phyloP scores from a whole-genome alignment of 1,140 invertebrate species.

The Drosophila melanogaster region Release_6_plus_ISO1_MT NT_037436.4:16752001-16752500 shows the following conservation, averaged over 20 bases:
- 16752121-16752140: conserved; percentile 81
- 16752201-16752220: conserved; percentile 52
- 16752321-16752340: conserved; percentile 43
- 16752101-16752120: conserved; percentile 62
- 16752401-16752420: conserved; percentile 76
- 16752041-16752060: conserved; percentile 36
- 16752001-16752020: conserved; percentile 45
- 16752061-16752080: conserved; percentile 13
- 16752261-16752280: conserved; percentile 4
- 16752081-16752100: conserved; percentile 24
- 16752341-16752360: conserved; percentile 41
- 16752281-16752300: conserved; percentile 5
- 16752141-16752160: conserved; percentile 54
- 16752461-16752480: conserved; percentile 7
- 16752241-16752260: conserved; percentile 20
- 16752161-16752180: conserved; percentile 13
- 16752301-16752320: conserved; percentile 32
- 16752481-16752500: conserved; percentile 28
- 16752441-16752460: conserved; percentile 14
- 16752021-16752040: conserved; percentile 39
- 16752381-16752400: conserved; percentile 44
- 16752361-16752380: conserved; percentile 46
- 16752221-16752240: neutral
- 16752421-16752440: conserved; percentile 45
- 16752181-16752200: conserved; percentile 33